Evolutionary conservation across 2,113 vertebrate genomes (phyloP).

Genomic region (Zosterops japonicus): DNA sequence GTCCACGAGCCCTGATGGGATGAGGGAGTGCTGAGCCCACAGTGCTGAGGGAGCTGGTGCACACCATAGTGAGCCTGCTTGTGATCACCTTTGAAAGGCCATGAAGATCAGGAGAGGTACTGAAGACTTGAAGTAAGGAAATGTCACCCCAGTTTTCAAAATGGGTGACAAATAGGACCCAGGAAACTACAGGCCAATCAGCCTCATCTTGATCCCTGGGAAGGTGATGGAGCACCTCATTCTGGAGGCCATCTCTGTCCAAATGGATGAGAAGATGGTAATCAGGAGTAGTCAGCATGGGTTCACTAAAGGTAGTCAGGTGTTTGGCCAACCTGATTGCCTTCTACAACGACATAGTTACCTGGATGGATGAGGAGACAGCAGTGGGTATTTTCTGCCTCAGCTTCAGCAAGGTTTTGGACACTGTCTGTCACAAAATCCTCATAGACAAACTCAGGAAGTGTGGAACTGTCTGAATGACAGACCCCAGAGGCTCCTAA

Average conservation of each 20-base stretch:
- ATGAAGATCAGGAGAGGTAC: neutral
- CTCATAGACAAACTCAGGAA: neutral
- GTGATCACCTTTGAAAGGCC: neutral
- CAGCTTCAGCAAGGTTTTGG: neutral
- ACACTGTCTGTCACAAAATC: neutral
- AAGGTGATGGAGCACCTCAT: neutral
- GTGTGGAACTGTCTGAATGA: neutral
- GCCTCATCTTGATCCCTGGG: rapidly evolving
- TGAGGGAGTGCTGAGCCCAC: neutral
- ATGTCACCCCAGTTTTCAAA: neutral
- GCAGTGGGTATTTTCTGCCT: neutral
- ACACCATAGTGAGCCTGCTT: neutral
- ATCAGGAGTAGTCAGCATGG: neutral
- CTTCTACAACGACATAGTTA: neutral
- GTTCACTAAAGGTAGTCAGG: neutral
- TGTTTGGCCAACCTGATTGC: neutral
- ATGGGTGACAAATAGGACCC: neutral
- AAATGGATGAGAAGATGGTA: neutral
- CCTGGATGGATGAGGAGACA: neutral
- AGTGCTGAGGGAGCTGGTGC: neutral
- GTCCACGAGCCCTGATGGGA: neutral
- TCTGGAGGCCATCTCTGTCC: neutral
- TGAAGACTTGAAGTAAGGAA: neutral
- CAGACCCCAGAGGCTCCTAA: neutral
- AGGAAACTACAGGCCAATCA: rapidly evolving